Evolutionary conservation across 2,113 vertebrate genomes (phyloP).

Genomic region (Macheiramphus alcinus): DNA sequence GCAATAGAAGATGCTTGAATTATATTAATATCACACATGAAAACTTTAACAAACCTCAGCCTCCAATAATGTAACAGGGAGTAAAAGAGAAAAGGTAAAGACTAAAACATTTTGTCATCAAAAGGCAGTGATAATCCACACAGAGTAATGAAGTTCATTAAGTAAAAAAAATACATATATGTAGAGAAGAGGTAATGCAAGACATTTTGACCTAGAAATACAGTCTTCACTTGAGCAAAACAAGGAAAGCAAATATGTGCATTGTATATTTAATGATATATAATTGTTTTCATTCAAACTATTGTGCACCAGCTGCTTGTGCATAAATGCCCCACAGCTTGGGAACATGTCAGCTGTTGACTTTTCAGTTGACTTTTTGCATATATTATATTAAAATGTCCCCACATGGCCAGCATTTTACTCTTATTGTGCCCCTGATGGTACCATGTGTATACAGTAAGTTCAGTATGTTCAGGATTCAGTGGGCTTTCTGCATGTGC

Average conservation of each 20-base stretch:
- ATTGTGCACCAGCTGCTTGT: neutral
- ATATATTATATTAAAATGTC: neutral
- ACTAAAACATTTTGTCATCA: neutral
- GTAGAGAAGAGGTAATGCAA: neutral
- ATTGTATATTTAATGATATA: neutral
- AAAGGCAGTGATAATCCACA: neutral
- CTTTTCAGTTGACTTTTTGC: neutral
- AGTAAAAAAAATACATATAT: neutral
- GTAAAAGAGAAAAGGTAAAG: neutral
- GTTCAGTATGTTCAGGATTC: neutral
- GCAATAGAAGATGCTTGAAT: neutral
- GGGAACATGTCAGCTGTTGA: neutral
- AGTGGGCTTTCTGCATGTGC: neutral
- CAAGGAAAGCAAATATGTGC: neutral
- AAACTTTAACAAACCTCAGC: neutral
- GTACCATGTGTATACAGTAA: fast-evolving
- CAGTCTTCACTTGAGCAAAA: neutral
- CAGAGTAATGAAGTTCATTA: neutral
- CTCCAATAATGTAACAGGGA: neutral
- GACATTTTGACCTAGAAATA: neutral
- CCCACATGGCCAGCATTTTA: neutral
- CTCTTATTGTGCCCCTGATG: neutral
- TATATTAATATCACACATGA: neutral
- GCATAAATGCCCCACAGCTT: neutral
- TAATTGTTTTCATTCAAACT: neutral